These are phyloP conservation scores for Diarsia dahlii DNA, from an alignment of 2,888 invertebrate species.

Conservation along the genomic window DNA sequence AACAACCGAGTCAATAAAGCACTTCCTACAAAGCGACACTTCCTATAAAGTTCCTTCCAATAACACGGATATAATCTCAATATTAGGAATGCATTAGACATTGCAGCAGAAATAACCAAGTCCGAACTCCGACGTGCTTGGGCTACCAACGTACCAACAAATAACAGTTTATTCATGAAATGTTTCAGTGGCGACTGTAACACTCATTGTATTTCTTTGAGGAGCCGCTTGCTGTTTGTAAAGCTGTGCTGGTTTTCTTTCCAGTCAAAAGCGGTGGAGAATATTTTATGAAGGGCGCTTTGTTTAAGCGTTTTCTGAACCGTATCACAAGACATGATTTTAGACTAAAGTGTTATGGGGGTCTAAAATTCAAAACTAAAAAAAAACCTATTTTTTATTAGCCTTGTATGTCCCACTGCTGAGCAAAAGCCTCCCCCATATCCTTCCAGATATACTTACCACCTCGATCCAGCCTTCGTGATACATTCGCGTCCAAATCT, in stretches of 20 bases:
- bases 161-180: slow-evolving; percentile 49
- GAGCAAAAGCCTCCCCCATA: too few relatives aligned
- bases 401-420: too few relatives aligned
- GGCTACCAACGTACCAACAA: slow-evolving; percentile 47
- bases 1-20: background rate
- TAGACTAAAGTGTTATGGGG: too few relatives aligned
- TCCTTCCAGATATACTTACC: too few relatives aligned
- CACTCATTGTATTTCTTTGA: slow-evolving; percentile 32
- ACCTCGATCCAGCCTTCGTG: too few relatives aligned
- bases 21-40: slow-evolving; percentile 9
- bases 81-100: slow-evolving; percentile 62
- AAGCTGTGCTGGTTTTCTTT: slow-evolving; percentile 6
- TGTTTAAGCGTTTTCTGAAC: too few relatives aligned
- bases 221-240: background rate
- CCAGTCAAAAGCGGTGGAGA: background rate
- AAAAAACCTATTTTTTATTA: too few relatives aligned
- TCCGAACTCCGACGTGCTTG: slow-evolving; percentile 55
- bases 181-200: slow-evolving; percentile 26
- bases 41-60: slow-evolving; percentile 28
- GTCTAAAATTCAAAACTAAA: too few relatives aligned
- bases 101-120: slow-evolving; percentile 50
- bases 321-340: too few relatives aligned
- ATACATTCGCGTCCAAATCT: too few relatives aligned
- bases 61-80: slow-evolving; percentile 41
- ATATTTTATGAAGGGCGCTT: slow-evolving; percentile 4